Percentiles rank a stretch among this genome's conserved stretches.
These are phyloP conservation scores for Apamea epomidion DNA, from an alignment of 2,888 invertebrate genomes.

Conservation along the genomic window DNA sequence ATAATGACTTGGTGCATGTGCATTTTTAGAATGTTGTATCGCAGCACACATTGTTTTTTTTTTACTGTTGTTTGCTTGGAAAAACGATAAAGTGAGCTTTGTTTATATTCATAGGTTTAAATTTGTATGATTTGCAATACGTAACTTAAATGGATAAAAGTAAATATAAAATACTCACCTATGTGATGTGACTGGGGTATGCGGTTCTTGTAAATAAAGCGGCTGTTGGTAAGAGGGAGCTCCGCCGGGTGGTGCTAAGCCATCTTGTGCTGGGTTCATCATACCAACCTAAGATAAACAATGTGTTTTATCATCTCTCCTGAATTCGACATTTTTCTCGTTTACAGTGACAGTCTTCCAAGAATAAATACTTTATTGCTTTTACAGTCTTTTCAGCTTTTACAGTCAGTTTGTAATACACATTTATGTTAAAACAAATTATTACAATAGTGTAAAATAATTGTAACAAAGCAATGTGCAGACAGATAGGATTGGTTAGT, in stretches of 20 bases:
- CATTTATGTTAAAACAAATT: conserved; percentile 3
- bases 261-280: conserved; percentile 92
- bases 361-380: background rate
- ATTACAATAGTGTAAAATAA: conserved; percentile 13
- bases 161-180: conserved; percentile 74
- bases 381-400: conserved; percentile 2
- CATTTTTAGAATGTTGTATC: background rate
- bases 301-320: conserved; percentile 32
- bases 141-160: conserved; percentile 8
- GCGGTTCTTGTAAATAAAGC: conserved; percentile 92
- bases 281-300: conserved; percentile 87
- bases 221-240: conserved; percentile 93
- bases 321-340: background rate
- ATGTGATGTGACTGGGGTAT: conserved; percentile 87
- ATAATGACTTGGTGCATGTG: background rate
- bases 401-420: background rate
- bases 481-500: conserved; percentile 8
- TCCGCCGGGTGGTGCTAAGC: conserved; percentile 91
- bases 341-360: conserved; percentile 1
- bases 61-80: background rate
- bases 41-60: background rate
- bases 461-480: conserved; percentile 40
- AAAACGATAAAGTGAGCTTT: background rate
- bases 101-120: background rate
- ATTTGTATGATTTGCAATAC: conserved; percentile 4